Conservation (phyloP, 2,888 invertebrate genomes). For the Lycaena phlaeas region DNA sequence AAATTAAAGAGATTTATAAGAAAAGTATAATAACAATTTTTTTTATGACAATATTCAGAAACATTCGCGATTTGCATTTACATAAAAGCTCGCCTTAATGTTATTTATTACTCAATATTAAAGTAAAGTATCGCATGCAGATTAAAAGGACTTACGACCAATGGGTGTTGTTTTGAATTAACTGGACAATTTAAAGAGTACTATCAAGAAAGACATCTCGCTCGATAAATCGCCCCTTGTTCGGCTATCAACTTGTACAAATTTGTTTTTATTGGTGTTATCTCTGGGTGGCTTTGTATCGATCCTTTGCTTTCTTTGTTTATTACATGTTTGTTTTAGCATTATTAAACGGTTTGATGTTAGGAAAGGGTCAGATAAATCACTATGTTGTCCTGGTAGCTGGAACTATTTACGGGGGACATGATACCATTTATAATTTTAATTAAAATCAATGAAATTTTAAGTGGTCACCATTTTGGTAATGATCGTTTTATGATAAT, state of each 20-base stretch:
- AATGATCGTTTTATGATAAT: too few relatives aligned
- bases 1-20: too few relatives aligned
- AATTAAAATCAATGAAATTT: too few relatives aligned
- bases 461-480: too few relatives aligned
- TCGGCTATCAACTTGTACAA: conserved; percentile 53
- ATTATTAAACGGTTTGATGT: conserved; percentile 10
- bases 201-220: conserved; percentile 55
- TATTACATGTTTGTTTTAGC: conserved; percentile 23
- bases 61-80: not conserved
- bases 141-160: conserved; percentile 11
- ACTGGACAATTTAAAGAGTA: conserved; percentile 39
- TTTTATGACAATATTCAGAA: not conserved
- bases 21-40: not conserved
- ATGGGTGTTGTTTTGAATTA: conserved; percentile 14
- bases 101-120: conserved; percentile 4
- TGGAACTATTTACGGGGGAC: not conserved
- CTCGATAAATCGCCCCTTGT: conserved; percentile 58
- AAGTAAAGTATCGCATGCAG: conserved; percentile 12
- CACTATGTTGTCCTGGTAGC: conserved; percentile 2
- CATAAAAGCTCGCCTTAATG: not conserved
- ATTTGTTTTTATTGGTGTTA: conserved; percentile 63
- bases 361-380: not conserved
- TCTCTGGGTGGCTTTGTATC: conserved; percentile 62
- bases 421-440: too few relatives aligned
- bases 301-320: conserved; percentile 20